Evolutionary conservation across 1,140 invertebrate genomes (phyloP), one percentile per base, ranked within the genome.

Genomic region (Pogonomyrmex barbatus): DNA sequence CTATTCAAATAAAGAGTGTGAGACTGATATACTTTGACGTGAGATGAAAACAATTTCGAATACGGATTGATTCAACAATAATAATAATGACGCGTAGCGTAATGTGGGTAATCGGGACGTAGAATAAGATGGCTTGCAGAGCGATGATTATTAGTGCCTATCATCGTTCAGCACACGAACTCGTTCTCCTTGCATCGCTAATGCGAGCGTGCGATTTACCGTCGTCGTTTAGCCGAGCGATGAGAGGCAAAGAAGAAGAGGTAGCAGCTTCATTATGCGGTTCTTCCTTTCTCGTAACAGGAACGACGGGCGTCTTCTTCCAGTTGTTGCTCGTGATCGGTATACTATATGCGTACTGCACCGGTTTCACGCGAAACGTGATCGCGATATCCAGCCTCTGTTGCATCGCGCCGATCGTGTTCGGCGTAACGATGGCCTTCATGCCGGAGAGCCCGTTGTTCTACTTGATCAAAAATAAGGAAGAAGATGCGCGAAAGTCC

Each of bases 271-370:
- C 56, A 85, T 85, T 78, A 85, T 68, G 45, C 67, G 71, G 45
- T 79, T 73, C 79, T 56, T 85, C 58, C 52, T 86, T 82, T 45
- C 50, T 2, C 45, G 60, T 83, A 76, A 81, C 52, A 92, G 91
- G 91, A 17, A 89, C 94, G n/a, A 90, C 96, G 62, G 96, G 96
- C 5, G 94, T 95, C 3, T 95, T 95, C 60, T 95, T 95, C 58
- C 96, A 96, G 87, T 89, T 96, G n/a, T 90, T 94, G 4, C 94
- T 96, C 30, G 95, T 95, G 8, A 88, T 95, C 54, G 96, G 96
- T 12, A 95, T 96, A 67, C 89, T 96, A 4, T 91, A 92, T 47
- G 94, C 94, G 3, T 96, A 95, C 89, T 91, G 91, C 36, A 81
- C 94, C 42, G 96, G 96, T 39, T 94, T 89, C 70, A 87, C 86